Evolutionary conservation across 2,888 invertebrate genomes (phyloP), one percentile per base, ranked within the genome.

Genomic region (Peribatodes rhomboidaria): DNA sequence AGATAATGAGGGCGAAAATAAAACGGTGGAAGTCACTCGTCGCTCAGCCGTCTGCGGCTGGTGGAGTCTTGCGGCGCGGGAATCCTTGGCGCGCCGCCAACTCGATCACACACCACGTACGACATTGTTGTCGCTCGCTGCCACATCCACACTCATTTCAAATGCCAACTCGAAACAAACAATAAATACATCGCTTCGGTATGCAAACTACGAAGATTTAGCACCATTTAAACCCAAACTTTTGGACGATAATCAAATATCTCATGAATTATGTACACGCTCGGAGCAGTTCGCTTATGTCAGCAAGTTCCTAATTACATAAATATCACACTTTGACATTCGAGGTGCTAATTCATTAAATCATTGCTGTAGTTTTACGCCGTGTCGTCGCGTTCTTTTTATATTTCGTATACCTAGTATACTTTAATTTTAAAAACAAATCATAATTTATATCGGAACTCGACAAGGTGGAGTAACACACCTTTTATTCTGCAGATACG

Each of bases 1-100:
- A 87, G 88, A 92, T 93, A 93, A 93, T 91, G 91, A 91, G 90
- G 84, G 84, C 89, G 83, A 89, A 91, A 92, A 92, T 92, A 90
- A 89, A 91, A 87, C 82, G 83, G 82, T 85, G 86, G 86, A 85
- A 87, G 82, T 88, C 84, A 85, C 80, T 89, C 85, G 87, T 87
- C 87, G 84, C 83, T 89, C 84, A 82, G 83, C 81, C 79, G 85
- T 84, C 85, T 84, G 87, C 77, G 85, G 84, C 77, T 81, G 83
- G 87, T 86, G 82, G 85, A 82, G 83, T 81, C 81, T 82, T 78
- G 83, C 76, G 77, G 79, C 78, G 75, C 80, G 81, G 71, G 78
- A 74, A 75, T 75, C 70, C 69, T 74, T 90, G 92, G 91, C 87
- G 56, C 57, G 50, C 46, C 16, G 87, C 92, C 92, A 92, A 89